Evolutionary conservation across 2,888 invertebrate genomes (phyloP), one percentile per base, ranked within the genome.

Genomic region (Agriopis marginaria): DNA sequence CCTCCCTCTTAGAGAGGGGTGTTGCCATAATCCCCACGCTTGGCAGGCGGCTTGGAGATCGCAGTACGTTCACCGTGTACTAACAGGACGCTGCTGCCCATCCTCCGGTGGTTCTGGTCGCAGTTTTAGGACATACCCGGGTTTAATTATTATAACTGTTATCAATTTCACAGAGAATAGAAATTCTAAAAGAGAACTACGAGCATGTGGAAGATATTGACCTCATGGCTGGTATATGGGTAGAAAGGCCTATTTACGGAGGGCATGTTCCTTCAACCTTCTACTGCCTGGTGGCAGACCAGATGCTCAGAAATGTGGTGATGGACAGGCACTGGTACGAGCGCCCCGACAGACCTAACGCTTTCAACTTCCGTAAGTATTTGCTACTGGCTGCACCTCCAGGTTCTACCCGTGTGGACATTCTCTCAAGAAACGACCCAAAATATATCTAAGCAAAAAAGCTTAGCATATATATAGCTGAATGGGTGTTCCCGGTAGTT

Each of bases 211-310:
- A 96, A 72, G 98, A 98, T 86, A 96, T 98, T 53, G 98, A 98
- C 89, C 94, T 98, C 17, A 97, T 98, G 96, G 97, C 97, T 51
- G 98, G 97, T 39, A 97, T 98, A 49, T 97, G 98, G 72, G 96
- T 97, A 0, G 98, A 98, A 85, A 95, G 95, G 68, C 96, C 97
- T 0, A 93, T 98, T 58, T 96, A 96, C 6, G 98, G 97, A 44
- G 97, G 97, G 53, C 96, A 97, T 95, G 95, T 98, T 47, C 98
- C 98, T n/a, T 97, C 98, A 0, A 98, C 98, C 5, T 97, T 98
- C 84, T 97, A 97, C 72, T 98, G 98, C 81, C 94, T 98, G 69
- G 97, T 98, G 75, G 97, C 97, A 8, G 97, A 97, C n/a, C 98
- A 98, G 89, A 96, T 98, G 89, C 96, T 96, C 77, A 96, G 97